Evolutionary conservation across 1,140 invertebrate genomes (phyloP).

Genomic region (Tetramorium simillimum): DNA sequence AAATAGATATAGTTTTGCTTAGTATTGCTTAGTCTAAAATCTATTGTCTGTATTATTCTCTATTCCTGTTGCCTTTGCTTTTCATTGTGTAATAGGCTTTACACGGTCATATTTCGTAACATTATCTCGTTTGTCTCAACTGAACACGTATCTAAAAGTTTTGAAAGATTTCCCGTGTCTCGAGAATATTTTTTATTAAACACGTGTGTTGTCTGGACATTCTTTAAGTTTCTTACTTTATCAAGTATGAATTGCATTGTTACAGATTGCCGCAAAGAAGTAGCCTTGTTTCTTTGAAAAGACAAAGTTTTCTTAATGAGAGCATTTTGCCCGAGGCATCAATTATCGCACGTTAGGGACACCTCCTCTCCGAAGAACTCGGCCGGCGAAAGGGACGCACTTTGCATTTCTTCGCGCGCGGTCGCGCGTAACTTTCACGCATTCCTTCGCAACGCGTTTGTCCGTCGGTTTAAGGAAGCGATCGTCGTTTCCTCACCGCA

Average conservation of each 20-base stretch:
- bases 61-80: no score
- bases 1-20: not conserved
- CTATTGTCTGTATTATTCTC: no score
- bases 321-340: not conserved
- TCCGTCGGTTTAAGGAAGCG: not conserved
- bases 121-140: no score
- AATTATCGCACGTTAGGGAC: not conserved
- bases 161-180: no score
- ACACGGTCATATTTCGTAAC: no score
- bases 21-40: no score
- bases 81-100: no score
- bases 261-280: not conserved
- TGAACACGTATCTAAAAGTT: no score
- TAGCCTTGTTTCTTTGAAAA: not conserved
- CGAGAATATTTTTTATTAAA: no score
- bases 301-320: not conserved
- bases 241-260: no score
- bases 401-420: slow-evolving; percentile 24
- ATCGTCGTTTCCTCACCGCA: not conserved
- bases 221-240: no score
- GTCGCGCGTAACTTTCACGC: slow-evolving; percentile 25
- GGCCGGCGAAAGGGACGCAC: slow-evolving; percentile 32
- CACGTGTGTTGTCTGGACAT: no score
- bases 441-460: not conserved
- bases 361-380: not conserved